phyloP scores from a whole-genome alignment of 2,797 vertebrate genomes.

The Falco columbarius region DNA sequence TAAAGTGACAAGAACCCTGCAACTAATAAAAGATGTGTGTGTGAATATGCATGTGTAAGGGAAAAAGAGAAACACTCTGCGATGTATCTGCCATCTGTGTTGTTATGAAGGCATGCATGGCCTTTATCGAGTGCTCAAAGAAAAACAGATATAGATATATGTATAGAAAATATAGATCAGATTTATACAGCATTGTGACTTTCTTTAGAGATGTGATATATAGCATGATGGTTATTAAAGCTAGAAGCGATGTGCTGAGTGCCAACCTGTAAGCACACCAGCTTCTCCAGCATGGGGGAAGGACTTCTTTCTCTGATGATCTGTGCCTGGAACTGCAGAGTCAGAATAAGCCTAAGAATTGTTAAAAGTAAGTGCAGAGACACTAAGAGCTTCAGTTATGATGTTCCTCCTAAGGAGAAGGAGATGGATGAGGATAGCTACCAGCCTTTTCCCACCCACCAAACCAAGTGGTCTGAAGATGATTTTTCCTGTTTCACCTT shows the following conservation, averaged over 20 bases:
- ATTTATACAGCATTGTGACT: fast-evolving
- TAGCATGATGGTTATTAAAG: background rate
- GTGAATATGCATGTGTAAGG: background rate
- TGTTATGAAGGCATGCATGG: background rate
- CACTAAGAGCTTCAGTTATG: background rate
- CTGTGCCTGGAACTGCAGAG: background rate
- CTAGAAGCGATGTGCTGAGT: background rate
- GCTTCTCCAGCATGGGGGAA: background rate
- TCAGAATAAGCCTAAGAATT: background rate
- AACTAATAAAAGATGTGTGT: background rate
- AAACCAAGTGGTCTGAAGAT: background rate
- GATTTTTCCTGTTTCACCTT: background rate
- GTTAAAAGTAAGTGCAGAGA: background rate
- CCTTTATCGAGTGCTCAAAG: background rate
- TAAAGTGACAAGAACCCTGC: background rate
- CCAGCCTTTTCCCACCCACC: background rate
- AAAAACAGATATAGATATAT: background rate
- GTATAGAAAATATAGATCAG: background rate
- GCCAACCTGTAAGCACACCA: background rate
- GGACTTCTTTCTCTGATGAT: background rate
- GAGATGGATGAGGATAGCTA: background rate
- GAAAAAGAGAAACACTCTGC: background rate
- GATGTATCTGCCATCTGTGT: background rate
- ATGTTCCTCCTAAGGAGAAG: background rate
- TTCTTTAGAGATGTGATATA: background rate